phyloP scores from a whole-genome alignment of 2,888 invertebrate genomes.

The Ariolimax columbianus region DNA sequence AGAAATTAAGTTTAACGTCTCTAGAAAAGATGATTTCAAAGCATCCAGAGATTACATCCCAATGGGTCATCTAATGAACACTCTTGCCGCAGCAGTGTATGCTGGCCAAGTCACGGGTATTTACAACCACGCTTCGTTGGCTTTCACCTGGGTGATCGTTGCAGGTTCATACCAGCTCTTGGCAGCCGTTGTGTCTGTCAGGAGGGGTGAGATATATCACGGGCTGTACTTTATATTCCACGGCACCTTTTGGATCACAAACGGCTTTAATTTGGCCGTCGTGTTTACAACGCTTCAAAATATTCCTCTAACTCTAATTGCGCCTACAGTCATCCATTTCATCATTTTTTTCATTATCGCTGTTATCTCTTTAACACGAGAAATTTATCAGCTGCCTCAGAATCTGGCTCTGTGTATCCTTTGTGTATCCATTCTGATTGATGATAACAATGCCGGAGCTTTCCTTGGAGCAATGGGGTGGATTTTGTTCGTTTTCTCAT shows the following conservation, averaged over 20 bases:
- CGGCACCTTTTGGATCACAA: constrained; percentile 61
- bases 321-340: constrained; percentile 59
- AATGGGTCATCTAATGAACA: constrained; percentile 61
- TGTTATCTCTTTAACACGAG: constrained; percentile 56
- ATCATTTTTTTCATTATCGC: constrained; percentile 56
- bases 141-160: constrained; percentile 60
- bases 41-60: constrained; percentile 59
- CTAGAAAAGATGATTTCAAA: neutral
- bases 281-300: constrained; percentile 50
- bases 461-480: constrained; percentile 62
- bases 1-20: neutral
- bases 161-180: constrained; percentile 60
- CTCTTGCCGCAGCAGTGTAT: constrained; percentile 59
- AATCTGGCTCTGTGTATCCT: constrained; percentile 57
- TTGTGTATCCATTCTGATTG: constrained; percentile 56
- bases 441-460: constrained; percentile 53
- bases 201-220: constrained; percentile 56
- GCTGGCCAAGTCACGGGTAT: constrained; percentile 60
- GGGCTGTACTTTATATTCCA: constrained; percentile 58
- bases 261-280: constrained; percentile 57
- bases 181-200: constrained; percentile 57
- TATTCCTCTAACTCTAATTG: constrained; percentile 49
- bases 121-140: constrained; percentile 47
- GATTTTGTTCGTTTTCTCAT: constrained; percentile 60
- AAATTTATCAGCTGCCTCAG: constrained; percentile 59